Percentiles rank a stretch among this genome's conserved stretches.
Evolutionary conservation across 1,140 invertebrate species (phyloP).

Genomic region (Eriosoma lanigerum): DNA sequence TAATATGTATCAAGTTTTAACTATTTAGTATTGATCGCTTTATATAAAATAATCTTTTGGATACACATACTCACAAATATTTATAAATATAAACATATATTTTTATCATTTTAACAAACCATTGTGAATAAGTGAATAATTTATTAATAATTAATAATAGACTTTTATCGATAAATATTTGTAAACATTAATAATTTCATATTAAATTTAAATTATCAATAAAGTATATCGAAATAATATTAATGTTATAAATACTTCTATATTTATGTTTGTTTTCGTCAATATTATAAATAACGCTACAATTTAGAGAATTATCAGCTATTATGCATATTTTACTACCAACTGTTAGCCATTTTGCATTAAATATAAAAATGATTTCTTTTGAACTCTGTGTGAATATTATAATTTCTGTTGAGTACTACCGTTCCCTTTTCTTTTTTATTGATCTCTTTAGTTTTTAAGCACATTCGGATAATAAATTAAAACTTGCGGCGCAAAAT

Average conservation of each 20-base stretch:
- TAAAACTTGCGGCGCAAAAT: not conserved
- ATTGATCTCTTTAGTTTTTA: constrained; percentile 50
- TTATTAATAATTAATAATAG: constrained; percentile 6
- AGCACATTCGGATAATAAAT: constrained; percentile 4
- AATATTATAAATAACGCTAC: constrained; percentile 1
- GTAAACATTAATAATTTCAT: not conserved
- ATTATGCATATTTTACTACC: not conserved
- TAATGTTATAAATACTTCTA: not conserved
- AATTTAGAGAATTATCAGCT: constrained; percentile 1
- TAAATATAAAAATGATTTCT: not conserved
- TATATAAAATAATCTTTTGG: constrained; percentile 21
- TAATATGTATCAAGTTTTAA: constrained; percentile 44
- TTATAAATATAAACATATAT: not conserved
- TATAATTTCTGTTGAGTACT: not conserved
- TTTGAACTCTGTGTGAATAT: not conserved
- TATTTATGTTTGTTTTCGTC: not conserved
- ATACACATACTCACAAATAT: not conserved
- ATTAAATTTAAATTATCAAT: constrained; percentile 7
- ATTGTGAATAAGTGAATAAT: constrained; percentile 31
- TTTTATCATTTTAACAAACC: constrained; percentile 4
- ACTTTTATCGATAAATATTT: constrained; percentile 22
- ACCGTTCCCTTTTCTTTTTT: not conserved
- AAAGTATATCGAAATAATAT: constrained; percentile 5
- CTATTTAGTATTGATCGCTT: constrained; percentile 18
- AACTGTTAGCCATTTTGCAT: not conserved